Base-by-base conservation (phyloP, 2,797 vertebrate genomes). In the Lepilemur septentrionalis region DNA sequence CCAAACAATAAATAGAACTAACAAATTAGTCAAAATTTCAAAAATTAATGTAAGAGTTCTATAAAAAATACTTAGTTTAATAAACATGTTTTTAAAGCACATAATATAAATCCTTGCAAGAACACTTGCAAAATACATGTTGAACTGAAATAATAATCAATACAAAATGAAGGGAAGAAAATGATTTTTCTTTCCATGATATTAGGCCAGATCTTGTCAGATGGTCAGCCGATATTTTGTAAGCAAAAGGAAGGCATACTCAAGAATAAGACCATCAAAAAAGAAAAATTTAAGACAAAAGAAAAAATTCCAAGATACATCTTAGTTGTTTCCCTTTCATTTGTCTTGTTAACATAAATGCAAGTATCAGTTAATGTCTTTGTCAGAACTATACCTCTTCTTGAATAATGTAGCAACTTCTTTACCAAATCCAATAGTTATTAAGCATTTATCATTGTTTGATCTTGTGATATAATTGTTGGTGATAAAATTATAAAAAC, bases 131-230 rank as follows among this genome's bases (percentile, higher is more conserved):
- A 97, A 91, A 89, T 52, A 69, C 38, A 69, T 46, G 4, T 38
- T 86, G 61, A 95, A 86, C 67, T 89, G n/a, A 97, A 94, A 85
- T 70, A 91, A 79, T 69, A 78, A 95, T 81, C 43, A 78, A 12
- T 79, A 82, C 48, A 79, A 94, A 83, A 86, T 35, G 15, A 80
- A 82, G 35, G 22, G 5, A 73, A 70, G 46, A 30, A 72, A 95
- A 88, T 63, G 17, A 80, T 50, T 90, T 90, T 94, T 88, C 38
- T 67, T 89, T 50, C 41, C 43, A 57, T 69, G 28, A 43, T 65
- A 85, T 41, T 79, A 63, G 55, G 38, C 32, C 80, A 91, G 50
- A 69, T 94, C 17, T 41, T 88, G 55, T 76, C 67, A 72, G 7
- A 75, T 32, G 75, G 63, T 93, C 73, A 91, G 63, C 3, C 67